These are phyloP conservation scores for Platygyra sinensis DNA, from an alignment of 64 coral and sea anemone species.

Conservation along the genomic window DNA sequence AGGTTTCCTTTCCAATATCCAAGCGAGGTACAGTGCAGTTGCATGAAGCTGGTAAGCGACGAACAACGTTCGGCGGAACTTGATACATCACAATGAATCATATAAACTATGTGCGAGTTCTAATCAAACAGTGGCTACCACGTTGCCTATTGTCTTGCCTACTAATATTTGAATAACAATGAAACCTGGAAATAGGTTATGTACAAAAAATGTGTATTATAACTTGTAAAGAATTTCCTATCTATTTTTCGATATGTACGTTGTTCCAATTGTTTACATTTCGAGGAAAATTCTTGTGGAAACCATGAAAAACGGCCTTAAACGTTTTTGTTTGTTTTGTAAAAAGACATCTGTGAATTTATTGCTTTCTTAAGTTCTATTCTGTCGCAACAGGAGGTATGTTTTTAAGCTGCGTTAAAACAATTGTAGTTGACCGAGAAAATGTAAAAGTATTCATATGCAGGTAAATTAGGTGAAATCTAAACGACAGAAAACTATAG, in stretches of 20 bases:
- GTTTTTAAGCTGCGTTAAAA: not conserved
- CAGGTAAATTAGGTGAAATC: too few relatives aligned
- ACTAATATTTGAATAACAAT: conserved; percentile 24
- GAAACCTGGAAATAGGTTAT: not conserved
- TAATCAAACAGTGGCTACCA: not conserved
- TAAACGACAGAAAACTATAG: too few relatives aligned
- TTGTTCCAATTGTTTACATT: not conserved
- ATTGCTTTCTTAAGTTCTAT: not conserved
- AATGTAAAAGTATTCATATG: too few relatives aligned
- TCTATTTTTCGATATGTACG: not conserved
- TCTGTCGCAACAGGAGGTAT: not conserved
- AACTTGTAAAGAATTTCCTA: not conserved
- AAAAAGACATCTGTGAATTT: not conserved
- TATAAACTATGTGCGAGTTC: conserved; percentile 12
- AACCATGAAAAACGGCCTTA: not conserved
- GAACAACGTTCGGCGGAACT: not conserved
- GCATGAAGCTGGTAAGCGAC: not conserved
- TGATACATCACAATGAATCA: not conserved
- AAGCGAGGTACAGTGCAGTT: not conserved
- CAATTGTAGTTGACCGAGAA: too few relatives aligned
- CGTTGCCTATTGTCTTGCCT: not conserved
- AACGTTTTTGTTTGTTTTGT: not conserved
- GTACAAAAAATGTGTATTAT: not conserved
- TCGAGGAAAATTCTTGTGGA: not conserved
- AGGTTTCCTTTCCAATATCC: not conserved